These are phyloP conservation scores for Phataginus tetradactyla DNA, from an alignment of 2,797 vertebrate species.

Conservation along the genomic window DNA sequence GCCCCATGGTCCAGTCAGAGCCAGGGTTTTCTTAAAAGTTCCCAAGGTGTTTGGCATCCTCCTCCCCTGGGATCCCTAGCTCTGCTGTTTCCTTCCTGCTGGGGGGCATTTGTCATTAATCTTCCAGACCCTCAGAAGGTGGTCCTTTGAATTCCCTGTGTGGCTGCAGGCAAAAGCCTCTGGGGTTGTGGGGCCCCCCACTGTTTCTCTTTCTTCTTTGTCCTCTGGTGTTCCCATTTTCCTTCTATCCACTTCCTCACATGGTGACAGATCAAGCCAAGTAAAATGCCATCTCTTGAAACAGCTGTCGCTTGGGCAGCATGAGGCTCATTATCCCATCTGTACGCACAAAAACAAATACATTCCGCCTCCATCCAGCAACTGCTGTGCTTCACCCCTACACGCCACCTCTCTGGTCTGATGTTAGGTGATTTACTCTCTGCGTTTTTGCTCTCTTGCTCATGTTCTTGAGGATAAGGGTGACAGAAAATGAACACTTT, in stretches of 20 bases:
- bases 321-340: neutral
- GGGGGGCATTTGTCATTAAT: neutral
- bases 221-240: neutral
- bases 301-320: neutral
- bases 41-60: neutral
- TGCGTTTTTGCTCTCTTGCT: neutral
- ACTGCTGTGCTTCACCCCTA: fast-evolving
- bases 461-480: neutral
- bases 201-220: neutral
- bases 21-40: neutral
- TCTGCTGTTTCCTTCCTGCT: neutral
- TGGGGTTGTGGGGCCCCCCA: neutral
- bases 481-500: neutral
- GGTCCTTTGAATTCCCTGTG: neutral
- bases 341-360: neutral
- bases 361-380: neutral
- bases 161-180: neutral
- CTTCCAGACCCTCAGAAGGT: neutral
- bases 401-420: neutral
- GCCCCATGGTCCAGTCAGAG: neutral
- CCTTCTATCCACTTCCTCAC: neutral
- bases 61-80: neutral
- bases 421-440: neutral
- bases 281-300: neutral
- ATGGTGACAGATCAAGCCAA: slow-evolving; percentile 17